Percentiles rank a stretch among this genome's conserved stretches.
These are phyloP conservation scores for Python bivittatus DNA, from an alignment of 2,113 vertebrate genomes.

Conservation along the genomic window DNA sequence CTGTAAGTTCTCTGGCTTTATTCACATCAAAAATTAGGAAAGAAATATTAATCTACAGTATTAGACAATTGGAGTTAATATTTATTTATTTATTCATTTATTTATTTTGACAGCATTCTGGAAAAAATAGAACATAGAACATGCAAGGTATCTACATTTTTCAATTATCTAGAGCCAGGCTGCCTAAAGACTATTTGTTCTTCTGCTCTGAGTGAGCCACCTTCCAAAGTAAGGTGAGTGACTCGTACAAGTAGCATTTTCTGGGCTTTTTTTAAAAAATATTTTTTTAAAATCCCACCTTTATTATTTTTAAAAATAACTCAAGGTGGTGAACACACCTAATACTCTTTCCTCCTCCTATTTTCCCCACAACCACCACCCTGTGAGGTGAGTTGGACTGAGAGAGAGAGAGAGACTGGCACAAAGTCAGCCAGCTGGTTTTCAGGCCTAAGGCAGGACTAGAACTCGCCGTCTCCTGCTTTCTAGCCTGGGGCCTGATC, in stretches of 20 bases:
- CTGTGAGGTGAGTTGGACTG: too few relatives aligned
- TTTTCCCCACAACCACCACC: too few relatives aligned
- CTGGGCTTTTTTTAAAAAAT: too few relatives aligned
- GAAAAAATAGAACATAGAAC: neutral
- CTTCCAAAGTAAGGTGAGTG: neutral
- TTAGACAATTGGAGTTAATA: neutral
- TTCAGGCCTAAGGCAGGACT: too few relatives aligned
- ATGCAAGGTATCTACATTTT: neutral
- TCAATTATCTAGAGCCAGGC: neutral
- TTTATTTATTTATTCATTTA: neutral
- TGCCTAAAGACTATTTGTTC: neutral
- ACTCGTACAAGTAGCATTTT: neutral
- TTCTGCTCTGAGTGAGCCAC: neutral
- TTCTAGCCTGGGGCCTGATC: too few relatives aligned
- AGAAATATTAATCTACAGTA: neutral
- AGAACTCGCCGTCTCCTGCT: too few relatives aligned
- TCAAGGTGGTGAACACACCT: too few relatives aligned
- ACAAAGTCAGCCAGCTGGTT: too few relatives aligned
- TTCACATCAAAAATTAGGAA: neutral
- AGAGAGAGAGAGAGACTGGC: too few relatives aligned
- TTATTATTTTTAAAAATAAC: too few relatives aligned
- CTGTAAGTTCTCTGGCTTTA: neutral
- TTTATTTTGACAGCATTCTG: neutral
- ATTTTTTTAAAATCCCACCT: too few relatives aligned
- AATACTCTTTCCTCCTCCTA: too few relatives aligned